Evolutionary conservation across 2,888 invertebrate genomes (phyloP).

Genomic region (Drosophila subsilvestris): DNA sequence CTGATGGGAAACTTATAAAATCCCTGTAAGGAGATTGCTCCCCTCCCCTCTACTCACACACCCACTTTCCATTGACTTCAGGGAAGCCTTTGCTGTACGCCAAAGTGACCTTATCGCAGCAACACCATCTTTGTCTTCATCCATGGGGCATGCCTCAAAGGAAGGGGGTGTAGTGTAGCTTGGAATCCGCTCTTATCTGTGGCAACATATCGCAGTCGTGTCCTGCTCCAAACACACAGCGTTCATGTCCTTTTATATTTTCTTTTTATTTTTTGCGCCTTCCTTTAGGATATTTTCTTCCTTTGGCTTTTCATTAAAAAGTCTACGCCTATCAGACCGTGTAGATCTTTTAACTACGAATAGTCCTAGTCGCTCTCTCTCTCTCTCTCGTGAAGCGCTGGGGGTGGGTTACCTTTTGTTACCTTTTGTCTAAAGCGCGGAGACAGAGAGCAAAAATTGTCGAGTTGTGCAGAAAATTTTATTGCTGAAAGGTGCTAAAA

Average conservation of each 20-base stretch:
- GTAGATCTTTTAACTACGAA: constrained; percentile 66
- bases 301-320: constrained; percentile 74
- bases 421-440: constrained; percentile 76
- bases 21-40: neutral
- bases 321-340: constrained; percentile 61
- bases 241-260: neutral
- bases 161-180: constrained; percentile 10
- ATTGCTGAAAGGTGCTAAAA: constrained; percentile 78
- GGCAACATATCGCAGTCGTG: constrained; percentile 36
- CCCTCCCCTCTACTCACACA: too few relatives aligned
- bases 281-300: constrained; percentile 20
- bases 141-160: constrained; percentile 1
- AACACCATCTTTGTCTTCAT: constrained; percentile 34
- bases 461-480: constrained; percentile 76
- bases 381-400: neutral
- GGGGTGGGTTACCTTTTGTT: constrained; percentile 38
- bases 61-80: neutral
- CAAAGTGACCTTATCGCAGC: constrained; percentile 34
- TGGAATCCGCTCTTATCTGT: constrained; percentile 38
- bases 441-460: constrained; percentile 58
- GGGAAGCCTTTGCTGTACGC: neutral
- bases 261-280: constrained; percentile 2
- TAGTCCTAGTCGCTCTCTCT: constrained; percentile 23
- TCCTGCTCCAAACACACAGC: constrained; percentile 1
- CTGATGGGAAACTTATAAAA: neutral